These are phyloP conservation scores for Anser brachyrhynchus DNA, from an alignment of 2,113 vertebrate genomes.

Conservation along the genomic window DNA sequence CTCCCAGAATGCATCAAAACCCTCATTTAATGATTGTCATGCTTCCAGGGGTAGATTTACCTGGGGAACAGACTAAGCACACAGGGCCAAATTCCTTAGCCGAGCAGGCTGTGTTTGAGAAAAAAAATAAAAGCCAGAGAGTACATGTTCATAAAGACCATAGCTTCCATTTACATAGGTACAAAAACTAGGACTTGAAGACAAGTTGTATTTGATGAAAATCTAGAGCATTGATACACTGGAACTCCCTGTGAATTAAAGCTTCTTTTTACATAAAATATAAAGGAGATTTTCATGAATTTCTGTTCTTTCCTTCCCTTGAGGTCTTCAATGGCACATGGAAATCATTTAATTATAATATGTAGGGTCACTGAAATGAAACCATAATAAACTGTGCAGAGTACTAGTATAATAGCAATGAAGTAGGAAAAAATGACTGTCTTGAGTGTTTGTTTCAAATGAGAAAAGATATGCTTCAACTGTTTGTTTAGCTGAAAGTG, in stretches of 20 bases:
- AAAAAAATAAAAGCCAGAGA: neutral
- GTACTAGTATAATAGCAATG: neutral
- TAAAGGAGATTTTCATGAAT: neutral
- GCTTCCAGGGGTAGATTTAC: neutral
- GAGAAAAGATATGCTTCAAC: neutral
- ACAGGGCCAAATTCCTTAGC: neutral
- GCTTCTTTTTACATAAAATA: neutral
- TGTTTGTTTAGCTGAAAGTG: neutral
- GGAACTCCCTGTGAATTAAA: neutral
- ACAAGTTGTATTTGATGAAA: neutral
- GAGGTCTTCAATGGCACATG: neutral
- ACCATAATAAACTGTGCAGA: neutral
- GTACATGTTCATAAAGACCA: neutral
- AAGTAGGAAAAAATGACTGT: neutral
- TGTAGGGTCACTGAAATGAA: neutral
- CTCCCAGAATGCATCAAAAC: neutral
- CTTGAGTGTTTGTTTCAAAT: neutral
- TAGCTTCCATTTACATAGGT: neutral
- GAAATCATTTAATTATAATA: neutral
- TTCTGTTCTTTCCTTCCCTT: neutral
- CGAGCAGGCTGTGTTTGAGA: neutral
- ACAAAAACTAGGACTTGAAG: neutral
- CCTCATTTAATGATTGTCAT: neutral
- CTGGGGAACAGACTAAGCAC: neutral
- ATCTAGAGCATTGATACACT: neutral